Base-by-base conservation (phyloP, 2,113 vertebrate species). In the Tursiops truncatus region DNA sequence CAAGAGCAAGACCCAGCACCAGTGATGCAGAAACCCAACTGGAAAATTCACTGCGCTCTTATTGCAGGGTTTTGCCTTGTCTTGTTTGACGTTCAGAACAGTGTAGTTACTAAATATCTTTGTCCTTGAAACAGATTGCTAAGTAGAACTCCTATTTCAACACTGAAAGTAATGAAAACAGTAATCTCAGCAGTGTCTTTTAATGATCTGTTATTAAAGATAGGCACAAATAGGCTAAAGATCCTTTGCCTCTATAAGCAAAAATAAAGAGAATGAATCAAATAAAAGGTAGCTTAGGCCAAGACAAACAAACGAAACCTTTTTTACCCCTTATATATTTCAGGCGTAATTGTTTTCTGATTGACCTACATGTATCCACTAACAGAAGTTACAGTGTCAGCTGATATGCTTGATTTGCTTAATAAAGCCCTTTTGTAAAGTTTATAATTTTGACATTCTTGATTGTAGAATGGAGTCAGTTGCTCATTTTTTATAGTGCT, bases 391-490 rank as follows among this genome's bases (percentile, higher is more conserved):
- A 68, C 17, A 44, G 2, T 23, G 63, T 92, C 60, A 56, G 6
- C 41, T 25, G 21, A 41, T 85, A 1, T 31, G 4, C 77, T 91
- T 73, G 21, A 53, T 65, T 92, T 73, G 21, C 62, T 80, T 89
- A 88, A 87, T 93, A 79, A 89, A 76, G 60, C 6, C 14, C 53
- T 65, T 94, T 63, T 68, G 65, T 89, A 47, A 88, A 70, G 28
- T 88, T 96, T 56, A 38, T 86, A 60, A 91, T 95, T 95, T 93
- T 67, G 38, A 73, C 85, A 58, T 92, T 91, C 58, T 94, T 74
- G 6, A 15, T 95, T 97, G 92, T 97, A 98, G 87, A 96, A 96
- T 96, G 77, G 91, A 98, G 94, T 96, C 94, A 97, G 76, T 96
- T 97, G 85, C 67, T 47, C 91, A 7, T 79, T 50, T 98, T 98